Evolutionary conservation across 1,140 invertebrate species (phyloP), one percentile per base, ranked within the genome.

Genomic region (Acromyrmex charruanus): DNA sequence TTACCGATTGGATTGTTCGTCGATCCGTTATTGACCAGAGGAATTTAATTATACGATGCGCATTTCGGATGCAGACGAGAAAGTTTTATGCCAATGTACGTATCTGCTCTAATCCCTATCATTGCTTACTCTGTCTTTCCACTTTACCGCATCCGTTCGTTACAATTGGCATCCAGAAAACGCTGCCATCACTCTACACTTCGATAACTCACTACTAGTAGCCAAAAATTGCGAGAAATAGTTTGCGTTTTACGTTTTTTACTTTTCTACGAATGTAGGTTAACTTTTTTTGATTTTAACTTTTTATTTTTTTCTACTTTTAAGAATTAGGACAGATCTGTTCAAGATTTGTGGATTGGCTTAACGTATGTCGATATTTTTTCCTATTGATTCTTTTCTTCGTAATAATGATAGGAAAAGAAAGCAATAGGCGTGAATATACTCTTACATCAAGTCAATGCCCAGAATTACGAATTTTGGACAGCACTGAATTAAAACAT

Each of bases 21-120:
- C 63, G 53, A 58, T 58, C 49, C 55, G 25, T 10, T 69, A 80
- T 68, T 21, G 68, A 86, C 55, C 68, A 68, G 63, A 9, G 53
- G 88, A 68, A 89, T 79, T 77, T 58, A 89, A 89, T 88, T 81
- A 89, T 77, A 55, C 61, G 28, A 49, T 16, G 18, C 25, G 69
- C 66, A 75, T 88, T 87, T 28, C 65, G 63, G 25, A 88, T 77
- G 66, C 58, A 59, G 80, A 39, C 55, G 31, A 21, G 3, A 51
- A 75, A 66, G 87, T 88, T 86, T 79, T 75, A 68, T 68, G 44
- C 39, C 75, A 63, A 79, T 39, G 59, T 44, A 44, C 39, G 39
- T 80, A 77, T 75, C 59, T 71, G 58, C 49, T 51, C 58, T 85
- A 72, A 79, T 86, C 58, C 49, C 53, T n/a, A 69, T 82, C 80